A percentile compares a stretch with the other conserved stretches of the same genome.
These are phyloP conservation scores for Dissostichus mawsoni DNA, from an alignment of 2,113 vertebrate genomes.

Conservation along the genomic window DNA sequence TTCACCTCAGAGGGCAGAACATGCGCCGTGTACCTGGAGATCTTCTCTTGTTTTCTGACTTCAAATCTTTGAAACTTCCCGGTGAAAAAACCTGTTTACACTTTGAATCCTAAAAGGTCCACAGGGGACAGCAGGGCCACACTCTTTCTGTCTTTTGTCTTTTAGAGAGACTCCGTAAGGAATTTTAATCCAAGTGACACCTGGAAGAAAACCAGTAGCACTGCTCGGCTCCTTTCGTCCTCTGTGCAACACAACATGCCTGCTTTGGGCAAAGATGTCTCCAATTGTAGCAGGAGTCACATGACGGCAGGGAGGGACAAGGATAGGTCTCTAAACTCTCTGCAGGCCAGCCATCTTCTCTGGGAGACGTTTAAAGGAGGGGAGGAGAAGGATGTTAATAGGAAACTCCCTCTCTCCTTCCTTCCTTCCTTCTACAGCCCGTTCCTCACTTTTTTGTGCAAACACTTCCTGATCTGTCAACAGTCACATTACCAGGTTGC, in stretches of 20 bases:
- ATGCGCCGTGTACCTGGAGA: conserved; percentile 43
- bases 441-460: conserved; percentile 24
- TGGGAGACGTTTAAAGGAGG: conserved; percentile 23
- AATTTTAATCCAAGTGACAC: conserved; percentile 17
- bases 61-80: neutral
- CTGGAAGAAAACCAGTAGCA: neutral
- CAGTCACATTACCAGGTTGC: conserved; percentile 28
- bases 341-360: neutral
- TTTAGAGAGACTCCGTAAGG: conserved; percentile 12
- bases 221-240: neutral
- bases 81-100: neutral
- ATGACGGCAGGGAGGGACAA: conserved; percentile 8
- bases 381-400: conserved; percentile 27
- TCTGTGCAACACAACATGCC: conserved; percentile 24
- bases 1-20: conserved; percentile 23
- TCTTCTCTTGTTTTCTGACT: neutral
- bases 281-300: conserved; percentile 5
- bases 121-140: neutral
- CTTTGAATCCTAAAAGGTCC: conserved; percentile 20
- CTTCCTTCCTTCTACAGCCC: conserved; percentile 13
- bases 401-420: conserved; percentile 21
- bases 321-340: conserved; percentile 7
- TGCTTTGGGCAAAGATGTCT: neutral
- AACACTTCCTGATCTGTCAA: conserved; percentile 27
- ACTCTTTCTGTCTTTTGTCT: neutral